Evolutionary conservation across 1,140 invertebrate genomes (phyloP).

Genomic region (Idris sp.): DNA sequence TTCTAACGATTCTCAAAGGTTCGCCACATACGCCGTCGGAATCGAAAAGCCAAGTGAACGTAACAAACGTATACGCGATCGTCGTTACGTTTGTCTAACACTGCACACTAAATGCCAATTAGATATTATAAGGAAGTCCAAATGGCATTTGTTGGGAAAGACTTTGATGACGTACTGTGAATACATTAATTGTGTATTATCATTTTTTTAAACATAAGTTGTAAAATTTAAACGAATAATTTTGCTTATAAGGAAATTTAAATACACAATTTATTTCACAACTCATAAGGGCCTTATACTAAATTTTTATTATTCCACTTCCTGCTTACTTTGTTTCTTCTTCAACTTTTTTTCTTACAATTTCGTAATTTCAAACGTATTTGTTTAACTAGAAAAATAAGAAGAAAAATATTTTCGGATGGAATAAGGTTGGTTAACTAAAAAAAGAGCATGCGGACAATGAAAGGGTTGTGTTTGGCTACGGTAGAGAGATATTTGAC

Average conservation of each 20-base stretch:
- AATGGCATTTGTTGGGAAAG: slow-evolving; percentile 17
- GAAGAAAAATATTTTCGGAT: slow-evolving; percentile 10
- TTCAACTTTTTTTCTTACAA: too few relatives aligned
- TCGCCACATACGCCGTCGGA: slow-evolving; percentile 27
- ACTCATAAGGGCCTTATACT: too few relatives aligned
- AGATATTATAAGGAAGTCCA: slow-evolving; percentile 27
- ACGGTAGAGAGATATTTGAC: slow-evolving; percentile 26
- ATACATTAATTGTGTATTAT: too few relatives aligned
- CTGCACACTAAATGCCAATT: slow-evolving; percentile 38
- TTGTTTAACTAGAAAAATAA: slow-evolving; percentile 1
- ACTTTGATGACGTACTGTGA: slow-evolving; percentile 4
- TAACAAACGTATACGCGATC: slow-evolving; percentile 35
- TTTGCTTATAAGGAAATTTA: too few relatives aligned
- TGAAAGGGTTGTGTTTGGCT: slow-evolving; percentile 40
- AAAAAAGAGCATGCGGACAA: slow-evolving; percentile 23
- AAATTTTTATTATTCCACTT: too few relatives aligned
- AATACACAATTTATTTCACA: too few relatives aligned
- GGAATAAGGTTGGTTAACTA: not conserved
- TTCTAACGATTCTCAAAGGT: slow-evolving; percentile 55
- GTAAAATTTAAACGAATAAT: too few relatives aligned
- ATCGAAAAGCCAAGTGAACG: slow-evolving; percentile 48
- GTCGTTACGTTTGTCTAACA: slow-evolving; percentile 45
- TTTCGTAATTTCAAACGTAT: too few relatives aligned
- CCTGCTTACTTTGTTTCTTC: too few relatives aligned
- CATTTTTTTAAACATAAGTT: too few relatives aligned